phyloP scores from a whole-genome alignment of 2,113 vertebrate species.

The Mesocricetus auratus region DNA sequence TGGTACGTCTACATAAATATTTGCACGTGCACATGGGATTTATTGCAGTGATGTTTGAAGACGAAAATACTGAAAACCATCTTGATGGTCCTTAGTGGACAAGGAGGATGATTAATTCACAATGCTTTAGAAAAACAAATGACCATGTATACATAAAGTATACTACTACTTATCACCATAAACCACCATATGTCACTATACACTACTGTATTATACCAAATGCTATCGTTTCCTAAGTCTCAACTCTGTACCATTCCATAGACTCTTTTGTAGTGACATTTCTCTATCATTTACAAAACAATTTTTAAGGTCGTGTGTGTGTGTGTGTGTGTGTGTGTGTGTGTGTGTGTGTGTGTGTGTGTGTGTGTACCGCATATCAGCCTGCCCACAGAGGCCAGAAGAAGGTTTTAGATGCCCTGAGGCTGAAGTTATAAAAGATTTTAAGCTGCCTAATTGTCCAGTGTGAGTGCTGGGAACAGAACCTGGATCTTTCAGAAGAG shows the following conservation, averaged over 20 bases:
- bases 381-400: neutral
- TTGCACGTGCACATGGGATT: neutral
- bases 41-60: slow-evolving; percentile 41
- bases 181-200: neutral
- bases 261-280: neutral
- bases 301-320: neutral
- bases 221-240: neutral
- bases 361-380: neutral
- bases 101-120: slow-evolving; percentile 12
- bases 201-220: neutral
- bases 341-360: neutral
- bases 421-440: neutral
- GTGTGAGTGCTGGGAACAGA: neutral
- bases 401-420: neutral
- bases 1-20: slow-evolving; percentile 74
- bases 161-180: neutral
- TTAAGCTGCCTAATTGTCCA: neutral
- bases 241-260: neutral
- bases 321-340: neutral
- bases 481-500: neutral
- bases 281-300: neutral
- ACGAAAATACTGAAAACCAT: slow-evolving; percentile 56
- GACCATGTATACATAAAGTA: neutral
- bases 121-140: slow-evolving; percentile 40
- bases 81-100: slow-evolving; percentile 31